These are phyloP conservation scores for Girardinichthys multiradiatus DNA, from an alignment of 2,113 vertebrate genomes.

Conservation along the genomic window DNA sequence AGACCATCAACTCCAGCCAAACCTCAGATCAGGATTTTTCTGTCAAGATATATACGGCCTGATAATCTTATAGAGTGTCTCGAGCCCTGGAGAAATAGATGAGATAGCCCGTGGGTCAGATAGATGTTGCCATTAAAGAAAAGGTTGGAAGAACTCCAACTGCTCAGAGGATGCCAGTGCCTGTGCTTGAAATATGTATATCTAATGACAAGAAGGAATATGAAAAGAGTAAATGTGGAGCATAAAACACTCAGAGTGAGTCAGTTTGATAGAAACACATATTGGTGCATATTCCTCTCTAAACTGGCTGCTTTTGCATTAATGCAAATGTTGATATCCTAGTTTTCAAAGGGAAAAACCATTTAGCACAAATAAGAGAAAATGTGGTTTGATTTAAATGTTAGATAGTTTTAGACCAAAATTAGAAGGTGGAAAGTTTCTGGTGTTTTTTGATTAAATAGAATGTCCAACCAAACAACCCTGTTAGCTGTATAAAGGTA, in stretches of 20 bases:
- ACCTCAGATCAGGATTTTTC: slow-evolving; percentile 42
- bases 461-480: no score
- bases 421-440: no score
- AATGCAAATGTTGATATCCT: not conserved
- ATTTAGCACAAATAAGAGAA: not conserved
- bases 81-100: slow-evolving; percentile 26
- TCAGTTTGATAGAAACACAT: not conserved
- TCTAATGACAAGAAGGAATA: not conserved
- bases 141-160: slow-evolving; percentile 20
- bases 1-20: slow-evolving; percentile 27
- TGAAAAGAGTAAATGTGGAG: slow-evolving; percentile 1
- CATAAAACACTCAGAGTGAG: not conserved
- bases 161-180: not conserved
- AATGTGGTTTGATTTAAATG: no score
- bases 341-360: not conserved
- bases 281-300: not conserved
- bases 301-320: not conserved
- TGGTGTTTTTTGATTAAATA: no score
- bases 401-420: no score
- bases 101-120: slow-evolving; percentile 39
- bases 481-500: no score
- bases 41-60: slow-evolving; percentile 37
- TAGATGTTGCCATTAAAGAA: slow-evolving; percentile 21
- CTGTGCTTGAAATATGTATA: slow-evolving; percentile 16
- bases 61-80: slow-evolving; percentile 44